Evolutionary conservation across 2,797 vertebrate species (phyloP).

Genomic region (Poeciliopsis turneri): DNA sequence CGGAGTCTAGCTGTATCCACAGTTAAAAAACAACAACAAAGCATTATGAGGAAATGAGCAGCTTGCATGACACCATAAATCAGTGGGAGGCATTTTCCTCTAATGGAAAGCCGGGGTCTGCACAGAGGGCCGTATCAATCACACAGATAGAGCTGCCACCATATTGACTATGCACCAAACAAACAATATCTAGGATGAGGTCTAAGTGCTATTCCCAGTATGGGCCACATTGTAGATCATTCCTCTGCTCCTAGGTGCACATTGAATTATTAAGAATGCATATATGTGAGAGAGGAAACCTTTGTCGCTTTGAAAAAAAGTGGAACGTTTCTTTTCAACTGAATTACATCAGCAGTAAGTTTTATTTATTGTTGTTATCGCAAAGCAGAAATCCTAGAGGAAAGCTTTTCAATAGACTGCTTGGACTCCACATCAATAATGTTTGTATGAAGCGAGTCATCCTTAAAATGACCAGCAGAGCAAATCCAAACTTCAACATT

Average conservation of each 20-base stretch:
- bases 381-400: slow-evolving; percentile 27
- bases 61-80: slow-evolving; percentile 67
- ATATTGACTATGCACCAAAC: slow-evolving; percentile 73
- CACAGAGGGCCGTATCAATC: slow-evolving; percentile 67
- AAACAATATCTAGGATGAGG: slow-evolving; percentile 75
- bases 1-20: slow-evolving; percentile 43
- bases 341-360: slow-evolving; percentile 38
- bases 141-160: slow-evolving; percentile 73
- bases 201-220: slow-evolving; percentile 72
- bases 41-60: slow-evolving; percentile 70
- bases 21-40: slow-evolving; percentile 41
- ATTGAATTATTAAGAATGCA: slow-evolving; percentile 64
- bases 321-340: slow-evolving; percentile 7
- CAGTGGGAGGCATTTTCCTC: slow-evolving; percentile 57
- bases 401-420: slow-evolving; percentile 31
- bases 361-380: slow-evolving; percentile 24
- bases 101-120: slow-evolving; percentile 62
- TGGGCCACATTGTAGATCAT: slow-evolving; percentile 62
- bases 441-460: slow-evolving; percentile 38
- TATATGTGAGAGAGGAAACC: slow-evolving; percentile 32
- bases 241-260: slow-evolving; percentile 48
- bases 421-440: slow-evolving; percentile 29
- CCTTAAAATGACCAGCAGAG: slow-evolving; percentile 17
- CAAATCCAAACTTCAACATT: slow-evolving; percentile 18
- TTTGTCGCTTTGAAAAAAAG: slow-evolving; percentile 11